Conservation (phyloP, 1,140 invertebrate genomes). For the Drosophila triauraria region DNA sequence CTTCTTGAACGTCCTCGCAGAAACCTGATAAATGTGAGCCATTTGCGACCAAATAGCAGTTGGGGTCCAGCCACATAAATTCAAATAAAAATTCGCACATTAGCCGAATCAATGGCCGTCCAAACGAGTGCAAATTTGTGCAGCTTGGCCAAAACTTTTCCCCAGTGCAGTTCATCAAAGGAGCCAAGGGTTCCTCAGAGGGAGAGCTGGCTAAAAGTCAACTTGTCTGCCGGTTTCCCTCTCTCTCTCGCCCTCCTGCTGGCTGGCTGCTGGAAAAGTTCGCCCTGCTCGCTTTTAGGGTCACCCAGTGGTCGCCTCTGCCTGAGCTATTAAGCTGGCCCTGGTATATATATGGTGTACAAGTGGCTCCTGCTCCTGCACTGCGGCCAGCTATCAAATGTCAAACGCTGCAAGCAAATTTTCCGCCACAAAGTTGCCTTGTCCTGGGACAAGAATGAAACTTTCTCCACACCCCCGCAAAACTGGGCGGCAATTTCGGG, state of each 20-base stretch:
- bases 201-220: constrained; percentile 41
- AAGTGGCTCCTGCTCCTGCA: constrained; percentile 33
- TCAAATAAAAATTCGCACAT: constrained; percentile 79
- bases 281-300: constrained; percentile 55
- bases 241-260: background rate
- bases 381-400: constrained; percentile 72
- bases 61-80: constrained; percentile 55
- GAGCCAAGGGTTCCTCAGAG: constrained; percentile 6
- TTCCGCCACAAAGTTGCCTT: constrained; percentile 58
- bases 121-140: constrained; percentile 73
- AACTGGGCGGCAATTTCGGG: constrained; percentile 46
- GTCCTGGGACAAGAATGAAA: constrained; percentile 42
- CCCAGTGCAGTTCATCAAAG: constrained; percentile 76
- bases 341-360: constrained; percentile 15
- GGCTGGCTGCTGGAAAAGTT: constrained; percentile 58
- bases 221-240: constrained; percentile 50
- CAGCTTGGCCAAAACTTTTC: constrained; percentile 63
- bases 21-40: background rate
- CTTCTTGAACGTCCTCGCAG: constrained; percentile 15
- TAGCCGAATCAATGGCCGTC: constrained; percentile 38
- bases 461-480: constrained; percentile 30
- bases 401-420: constrained; percentile 67
- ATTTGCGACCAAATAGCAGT: constrained; percentile 30
- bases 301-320: constrained; percentile 59
- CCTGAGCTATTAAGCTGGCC: constrained; percentile 54